These are phyloP conservation scores for Prorops nasuta DNA, from an alignment of 1,140 invertebrate species.

Conservation along the genomic window DNA sequence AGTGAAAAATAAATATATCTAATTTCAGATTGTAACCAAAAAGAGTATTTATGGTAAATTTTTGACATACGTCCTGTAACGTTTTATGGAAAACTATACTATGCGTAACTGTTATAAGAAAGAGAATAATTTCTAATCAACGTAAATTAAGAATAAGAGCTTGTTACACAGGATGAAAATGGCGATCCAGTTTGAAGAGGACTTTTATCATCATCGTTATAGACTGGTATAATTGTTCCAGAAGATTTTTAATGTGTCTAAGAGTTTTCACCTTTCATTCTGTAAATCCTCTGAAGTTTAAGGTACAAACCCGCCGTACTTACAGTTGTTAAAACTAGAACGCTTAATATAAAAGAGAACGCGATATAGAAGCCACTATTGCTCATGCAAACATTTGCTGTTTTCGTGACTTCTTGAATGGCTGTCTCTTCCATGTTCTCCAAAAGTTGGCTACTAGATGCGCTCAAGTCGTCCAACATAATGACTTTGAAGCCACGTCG, in stretches of 20 bases:
- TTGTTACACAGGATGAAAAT: too few relatives aligned
- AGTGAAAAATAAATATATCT: too few relatives aligned
- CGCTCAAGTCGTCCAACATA: slow-evolving; percentile 64
- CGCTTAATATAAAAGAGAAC: slow-evolving; percentile 40
- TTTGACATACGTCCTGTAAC: too few relatives aligned
- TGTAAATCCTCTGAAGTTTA: slow-evolving; percentile 41
- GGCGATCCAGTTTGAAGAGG: too few relatives aligned
- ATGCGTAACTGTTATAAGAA: too few relatives aligned
- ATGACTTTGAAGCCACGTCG: slow-evolving; percentile 65
- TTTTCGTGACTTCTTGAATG: slow-evolving; percentile 25
- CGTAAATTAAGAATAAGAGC: too few relatives aligned
- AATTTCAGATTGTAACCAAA: too few relatives aligned
- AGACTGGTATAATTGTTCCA: background rate
- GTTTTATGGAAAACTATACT: too few relatives aligned
- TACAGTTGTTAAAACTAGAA: slow-evolving; percentile 38
- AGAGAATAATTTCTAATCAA: too few relatives aligned
- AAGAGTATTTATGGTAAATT: too few relatives aligned
- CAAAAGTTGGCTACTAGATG: slow-evolving; percentile 32
- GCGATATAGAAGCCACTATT: slow-evolving; percentile 43
- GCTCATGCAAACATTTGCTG: slow-evolving; percentile 42
- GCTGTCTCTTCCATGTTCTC: slow-evolving; percentile 35
- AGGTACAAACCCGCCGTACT: slow-evolving; percentile 42
- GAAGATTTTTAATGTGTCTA: background rate
- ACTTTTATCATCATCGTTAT: too few relatives aligned
- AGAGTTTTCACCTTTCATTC: slow-evolving; percentile 27